Evolutionary conservation across 23 tunicate genomes (phyloP).

Genomic region (Trididemnum nubilum): DNA sequence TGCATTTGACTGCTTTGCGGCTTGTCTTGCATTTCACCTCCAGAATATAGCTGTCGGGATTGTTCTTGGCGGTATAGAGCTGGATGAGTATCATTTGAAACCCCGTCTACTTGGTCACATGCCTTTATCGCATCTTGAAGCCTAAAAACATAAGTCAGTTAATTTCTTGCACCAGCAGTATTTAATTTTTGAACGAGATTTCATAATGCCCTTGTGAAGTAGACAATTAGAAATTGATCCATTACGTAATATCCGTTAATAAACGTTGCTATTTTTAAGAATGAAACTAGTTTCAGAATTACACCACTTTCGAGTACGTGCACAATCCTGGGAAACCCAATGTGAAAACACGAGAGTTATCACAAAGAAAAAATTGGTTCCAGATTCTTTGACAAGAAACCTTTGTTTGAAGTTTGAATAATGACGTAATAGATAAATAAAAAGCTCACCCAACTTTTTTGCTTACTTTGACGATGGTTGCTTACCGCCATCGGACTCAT

Average conservation of each 20-base stretch:
- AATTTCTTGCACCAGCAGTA: not conserved
- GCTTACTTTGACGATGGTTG: not conserved
- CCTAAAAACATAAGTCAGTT: not conserved
- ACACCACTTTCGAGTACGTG: too few relatives aligned
- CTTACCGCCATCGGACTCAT: not conserved
- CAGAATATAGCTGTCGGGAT: constrained; percentile 40
- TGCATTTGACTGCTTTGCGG: constrained; percentile 44
- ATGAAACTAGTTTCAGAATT: too few relatives aligned
- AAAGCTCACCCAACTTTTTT: too few relatives aligned
- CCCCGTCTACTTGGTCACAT: constrained; percentile 2
- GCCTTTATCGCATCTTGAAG: constrained; percentile 39
- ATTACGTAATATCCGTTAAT: too few relatives aligned
- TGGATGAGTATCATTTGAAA: constrained; percentile 37
- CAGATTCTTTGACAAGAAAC: too few relatives aligned
- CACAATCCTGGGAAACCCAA: too few relatives aligned
- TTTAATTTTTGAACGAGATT: not conserved
- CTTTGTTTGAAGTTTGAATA: too few relatives aligned
- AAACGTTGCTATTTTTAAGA: too few relatives aligned
- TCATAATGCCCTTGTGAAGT: not conserved
- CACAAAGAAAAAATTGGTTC: too few relatives aligned
- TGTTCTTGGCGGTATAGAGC: constrained; percentile 45
- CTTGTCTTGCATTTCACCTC: not conserved
- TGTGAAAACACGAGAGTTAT: too few relatives aligned
- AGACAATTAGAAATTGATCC: too few relatives aligned
- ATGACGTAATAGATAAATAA: too few relatives aligned